Evolutionary conservation across 2,888 invertebrate species (phyloP).

Genomic region (Xylota segnis): DNA sequence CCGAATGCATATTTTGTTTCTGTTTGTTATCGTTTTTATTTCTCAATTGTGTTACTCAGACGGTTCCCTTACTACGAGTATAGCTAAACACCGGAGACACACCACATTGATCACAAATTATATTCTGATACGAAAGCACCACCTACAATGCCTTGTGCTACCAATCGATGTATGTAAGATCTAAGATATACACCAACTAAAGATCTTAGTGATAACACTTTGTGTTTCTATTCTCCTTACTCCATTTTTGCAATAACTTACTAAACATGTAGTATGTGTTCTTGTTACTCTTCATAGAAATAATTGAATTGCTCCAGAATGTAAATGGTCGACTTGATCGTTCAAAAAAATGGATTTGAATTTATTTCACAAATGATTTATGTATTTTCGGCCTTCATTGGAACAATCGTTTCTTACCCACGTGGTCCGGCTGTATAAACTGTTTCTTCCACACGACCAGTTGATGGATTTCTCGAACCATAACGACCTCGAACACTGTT

Average conservation of each 20-base stretch:
- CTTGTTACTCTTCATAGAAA: conserved; percentile 37
- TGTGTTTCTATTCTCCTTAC: conserved; percentile 9
- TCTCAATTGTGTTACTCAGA: conserved; percentile 1
- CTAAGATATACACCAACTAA: conserved; percentile 40
- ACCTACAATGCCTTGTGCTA: conserved; percentile 19
- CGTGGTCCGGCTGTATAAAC: conserved; percentile 91
- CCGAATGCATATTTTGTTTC: conserved; percentile 9
- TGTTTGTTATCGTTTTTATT: conserved; percentile 44
- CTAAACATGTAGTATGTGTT: conserved; percentile 1
- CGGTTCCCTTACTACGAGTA: not conserved
- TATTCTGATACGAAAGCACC: conserved; percentile 44
- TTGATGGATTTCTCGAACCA: conserved; percentile 90
- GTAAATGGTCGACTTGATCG: conserved; percentile 40
- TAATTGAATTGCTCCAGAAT: conserved; percentile 56
- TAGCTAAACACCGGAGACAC: conserved; percentile 75
- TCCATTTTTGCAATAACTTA: conserved; percentile 28
- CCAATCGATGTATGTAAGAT: conserved; percentile 29
- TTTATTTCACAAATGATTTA: conserved; percentile 7
- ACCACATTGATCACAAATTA: conserved; percentile 76
- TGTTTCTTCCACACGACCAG: conserved; percentile 89
- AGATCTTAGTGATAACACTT: conserved; percentile 45
- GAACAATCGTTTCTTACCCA: conserved; percentile 86
- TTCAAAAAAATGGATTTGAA: conserved; percentile 19
- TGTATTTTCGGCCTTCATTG: not conserved
- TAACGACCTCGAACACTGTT: conserved; percentile 90